Evolutionary conservation across 1,140 invertebrate genomes (phyloP), one percentile per base, ranked within the genome.

Genomic region (Palaemon carinicauda): DNA sequence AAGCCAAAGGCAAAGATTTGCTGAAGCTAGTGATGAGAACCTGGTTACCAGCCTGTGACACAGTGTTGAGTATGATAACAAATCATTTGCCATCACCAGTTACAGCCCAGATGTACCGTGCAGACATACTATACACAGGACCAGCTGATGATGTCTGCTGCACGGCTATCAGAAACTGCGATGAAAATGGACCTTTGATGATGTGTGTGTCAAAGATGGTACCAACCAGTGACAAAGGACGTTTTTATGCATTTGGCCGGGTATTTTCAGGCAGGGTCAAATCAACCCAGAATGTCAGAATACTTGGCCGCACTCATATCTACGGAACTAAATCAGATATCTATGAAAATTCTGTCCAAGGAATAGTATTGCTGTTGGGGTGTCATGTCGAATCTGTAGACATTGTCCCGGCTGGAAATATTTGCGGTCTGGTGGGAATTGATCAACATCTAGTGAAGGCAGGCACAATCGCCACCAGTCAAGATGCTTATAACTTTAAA

Each of bases 131-230:
- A 92, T 99, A 98, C 91, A 98, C 98, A 94, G 99, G 97, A 92
- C 98, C 98, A 82, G 95, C 95, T 90, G 98, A 99, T 92, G 99
- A 99, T 93, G 97, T 98, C 90, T 98, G 97, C 90, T 98, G 97
- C 90, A 90, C 97, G 89, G 97, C 96, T 93, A 90, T 95, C 74
- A 93, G 98, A 94, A 96, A 92, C 90, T 99, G 98, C 92, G 97
- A 99, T 92, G 95, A 98, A 9, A 96, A 98, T 90, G 99, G 95
- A 89, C 98, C 98, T 29, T 94, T 99, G 33, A 99, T 99, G 98
- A 99, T 99, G 98, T 99, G 99, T 94, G 94, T 99, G 88, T 99
- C 98, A 29, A 99, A 99, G 93, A 99, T 99, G 99, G 99, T 99
- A 92, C 99, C 99, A 83, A 99, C 99, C 5, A 96, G 97, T 54